A percentile compares a stretch with the other conserved stretches of the same genome.
Evolutionary conservation across 2,113 vertebrate species (phyloP).

Genomic region (Dinomys branickii): DNA sequence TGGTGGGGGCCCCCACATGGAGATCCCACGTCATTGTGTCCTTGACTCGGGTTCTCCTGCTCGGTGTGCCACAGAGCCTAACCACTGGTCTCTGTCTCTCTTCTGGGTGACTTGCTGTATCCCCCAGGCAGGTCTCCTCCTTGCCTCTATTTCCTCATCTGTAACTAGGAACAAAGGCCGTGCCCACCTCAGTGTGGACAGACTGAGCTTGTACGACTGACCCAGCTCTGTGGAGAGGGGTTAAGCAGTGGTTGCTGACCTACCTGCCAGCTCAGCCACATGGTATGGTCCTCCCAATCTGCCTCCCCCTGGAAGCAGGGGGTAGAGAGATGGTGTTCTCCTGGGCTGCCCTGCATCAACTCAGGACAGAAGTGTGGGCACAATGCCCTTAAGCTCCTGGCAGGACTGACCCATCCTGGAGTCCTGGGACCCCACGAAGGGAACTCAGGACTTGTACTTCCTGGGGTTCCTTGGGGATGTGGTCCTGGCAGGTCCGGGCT

Average conservation of each 20-base stretch:
- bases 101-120: fast-evolving
- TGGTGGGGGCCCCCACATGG: neutral
- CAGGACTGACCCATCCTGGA: neutral
- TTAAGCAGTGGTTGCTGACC: fast-evolving
- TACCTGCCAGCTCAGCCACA: neutral
- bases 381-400: neutral
- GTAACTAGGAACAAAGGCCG: fast-evolving
- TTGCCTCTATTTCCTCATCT: neutral
- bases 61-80: neutral
- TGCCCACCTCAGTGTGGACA: neutral
- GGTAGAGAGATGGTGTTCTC: fast-evolving
- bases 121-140: neutral
- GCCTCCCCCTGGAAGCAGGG: no score
- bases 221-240: fast-evolving
- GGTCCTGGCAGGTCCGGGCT: neutral
- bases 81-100: neutral
- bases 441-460: neutral
- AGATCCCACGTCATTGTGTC: fast-evolving
- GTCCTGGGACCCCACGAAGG: neutral
- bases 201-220: neutral
- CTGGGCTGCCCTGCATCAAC: neutral
- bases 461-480: fast-evolving
- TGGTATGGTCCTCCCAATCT: fast-evolving
- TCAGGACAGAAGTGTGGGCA: fast-evolving
- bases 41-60: neutral